Percentiles rank a stretch among this genome's conserved stretches.
These are phyloP conservation scores for Lucilia sericata DNA, from an alignment of 1,140 invertebrate species.

Conservation along the genomic window DNA sequence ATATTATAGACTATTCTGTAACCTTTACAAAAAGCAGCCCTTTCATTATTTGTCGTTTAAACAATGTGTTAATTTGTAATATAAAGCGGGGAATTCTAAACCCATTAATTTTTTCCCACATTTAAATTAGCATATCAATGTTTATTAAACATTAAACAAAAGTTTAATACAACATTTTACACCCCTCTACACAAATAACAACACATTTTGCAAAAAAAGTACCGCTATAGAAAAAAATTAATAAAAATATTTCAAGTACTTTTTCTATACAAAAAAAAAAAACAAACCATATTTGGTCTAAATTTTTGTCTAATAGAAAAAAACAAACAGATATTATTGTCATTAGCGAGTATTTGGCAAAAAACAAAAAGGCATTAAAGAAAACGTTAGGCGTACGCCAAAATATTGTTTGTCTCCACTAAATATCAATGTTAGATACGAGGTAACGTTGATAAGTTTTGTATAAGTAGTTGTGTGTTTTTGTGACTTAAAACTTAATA, in stretches of 20 bases:
- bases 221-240: background rate
- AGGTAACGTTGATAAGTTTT: background rate
- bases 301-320: background rate
- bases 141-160: background rate
- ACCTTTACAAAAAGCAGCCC: too few species aligned
- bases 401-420: background rate
- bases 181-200: background rate
- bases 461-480: background rate
- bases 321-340: too few species aligned
- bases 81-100: background rate
- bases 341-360: too few species aligned
- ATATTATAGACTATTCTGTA: too few species aligned
- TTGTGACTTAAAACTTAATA: background rate
- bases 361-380: background rate
- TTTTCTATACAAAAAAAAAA: background rate
- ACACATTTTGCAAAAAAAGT: background rate
- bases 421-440: background rate
- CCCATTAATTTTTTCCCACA: background rate
- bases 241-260: background rate
- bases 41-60: background rate
- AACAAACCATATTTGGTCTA: background rate
- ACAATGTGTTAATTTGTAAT: background rate
- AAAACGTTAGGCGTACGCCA: conserved; percentile 34
- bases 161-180: background rate
- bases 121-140: background rate